Evolutionary conservation across 2,113 vertebrate genomes (phyloP), one percentile per base, ranked within the genome.

Genomic region (Myrmecobius fasciatus): DNA sequence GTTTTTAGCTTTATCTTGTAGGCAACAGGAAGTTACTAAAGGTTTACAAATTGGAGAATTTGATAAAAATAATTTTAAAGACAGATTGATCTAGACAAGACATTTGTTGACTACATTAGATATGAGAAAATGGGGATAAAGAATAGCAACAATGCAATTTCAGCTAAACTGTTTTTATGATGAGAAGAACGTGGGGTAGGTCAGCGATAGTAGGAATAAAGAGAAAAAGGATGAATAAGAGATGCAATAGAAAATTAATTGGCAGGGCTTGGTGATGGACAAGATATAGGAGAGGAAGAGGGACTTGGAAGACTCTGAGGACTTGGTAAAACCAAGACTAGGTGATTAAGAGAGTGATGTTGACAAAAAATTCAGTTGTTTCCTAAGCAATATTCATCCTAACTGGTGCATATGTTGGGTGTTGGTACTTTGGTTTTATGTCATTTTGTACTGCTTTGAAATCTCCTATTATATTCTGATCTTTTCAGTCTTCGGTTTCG

Each of bases 351-450:
- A 83, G 36, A 95, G 26, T 49, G 24, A 10, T 56, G 7, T 89
- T 52, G 2, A 52, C 36, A 83, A 52, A 90, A n/a, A 17, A 43
- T 24, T 88, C 47, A 31, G 48, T 92, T 53, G 17, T 36, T 67
- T 94, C 10, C 75, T 96, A 67, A 51, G 14, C 12, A 88, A 22
- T 48, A 93, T 96, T 43, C 3, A 48, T n/a, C 8, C 75, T 92
- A 92, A 53, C 17, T 49, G 56, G 28, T 31, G 31, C 28, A 60
- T 60, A 60, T 31, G 28, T 60, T 60, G 56, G 56, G 2, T 60
- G 56, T 26, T 60, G 56, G 56, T 60, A 60, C 26, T 60, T 31
- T 31, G 26, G 28, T 60, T 31, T 10, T 60, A 28, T 31, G 10
- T 60, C 12, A 60, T 31, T 60, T 31, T 31, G 28, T 31, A 60